Base-by-base conservation (phyloP, 2,888 invertebrate genomes). In the Mesochorus sp. region DNA sequence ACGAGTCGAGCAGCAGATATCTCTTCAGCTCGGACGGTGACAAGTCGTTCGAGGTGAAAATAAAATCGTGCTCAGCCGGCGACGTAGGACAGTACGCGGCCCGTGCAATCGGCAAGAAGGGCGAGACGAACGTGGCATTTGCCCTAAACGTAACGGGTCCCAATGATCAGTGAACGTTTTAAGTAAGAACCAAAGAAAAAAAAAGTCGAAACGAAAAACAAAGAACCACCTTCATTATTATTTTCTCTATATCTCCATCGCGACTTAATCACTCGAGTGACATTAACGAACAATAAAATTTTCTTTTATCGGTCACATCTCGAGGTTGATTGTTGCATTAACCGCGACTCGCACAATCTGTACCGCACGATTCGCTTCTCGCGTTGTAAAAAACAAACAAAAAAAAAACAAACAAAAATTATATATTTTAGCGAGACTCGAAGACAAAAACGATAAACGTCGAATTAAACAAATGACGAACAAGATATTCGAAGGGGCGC, bases 1-100 rank as follows among this genome's bases (percentile, higher is more conserved):
- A 97, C 89, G 97, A 97, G 89, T 93, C 94, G 55, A 94, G 94
- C 84, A 92, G 95, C 75, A 94, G 96, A 89, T 96, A 95, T 91
- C 95, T 95, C 88, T 96, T 97, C 92, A 95, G 95, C 77, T 95
- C 95, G 91, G 96, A 97, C 88, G 95, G 95, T 84, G 95, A 95
- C 84, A 95, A 94, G 85, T 94, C 95, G 81, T 97, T 96, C 92
- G 93, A 94, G 67, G 93, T 97, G 79, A 95, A 95, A 90, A 95
- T 98, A 82, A 94, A 94, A 82, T 94, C 95, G 84, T 95, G 95
- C 90, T 93, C 93, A 82, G 92, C 94, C 64, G 94, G 94, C 85
- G 97, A 98, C 92, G 94, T 96, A 81, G 97, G 97, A 44, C 97
- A 97, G 91, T 98, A 98, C 91, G 94, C 95, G 85, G 96, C 96